Evolutionary conservation across 2,113 vertebrate species (phyloP), one percentile per base, ranked within the genome.

Genomic region (Lethenteron camtschaticum): DNA sequence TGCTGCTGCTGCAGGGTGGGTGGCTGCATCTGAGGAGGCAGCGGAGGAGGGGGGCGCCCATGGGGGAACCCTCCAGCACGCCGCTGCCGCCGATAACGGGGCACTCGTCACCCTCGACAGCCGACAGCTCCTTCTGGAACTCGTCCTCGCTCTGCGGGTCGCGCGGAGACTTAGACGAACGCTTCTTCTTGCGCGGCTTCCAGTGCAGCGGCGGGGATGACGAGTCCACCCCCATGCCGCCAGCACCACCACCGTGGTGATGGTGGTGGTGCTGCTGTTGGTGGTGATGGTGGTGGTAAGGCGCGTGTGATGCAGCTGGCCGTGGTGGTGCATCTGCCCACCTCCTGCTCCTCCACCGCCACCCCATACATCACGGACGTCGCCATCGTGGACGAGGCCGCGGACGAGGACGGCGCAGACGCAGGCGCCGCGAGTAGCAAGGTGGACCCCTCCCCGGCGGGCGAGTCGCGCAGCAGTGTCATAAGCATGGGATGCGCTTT

Each of bases 401-500:
- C 95, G 73, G 90, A 95, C 69, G 88, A 94, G 76, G 96, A 96
- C 78, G 92, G 92, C 77, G 91, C 85, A 78, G 96, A 90, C 69
- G 96, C 80, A 55, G 90, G 87, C 78, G 88, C 95, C 75, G 85
- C 89, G 72, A 86, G 83, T 70, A 95, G 96, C 13, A 96, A 78
- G 4, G 85, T 77, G 56, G 89, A 87, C 77, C 96, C 95, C 81
- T 99, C 94, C 76, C 95, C 89, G 72, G 89, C 81, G 70, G 92
- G 86, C 79, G 95, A 96, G 81, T 99, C 94, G 77, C 96, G 96
- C 73, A 99, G 83, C 72, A 97, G 81, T 78, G 96, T 96, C 94
- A 99, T 97, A 75, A 99, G 81, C 92, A 96, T 99, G 76, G 94
- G 91, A 78, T 99, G 94, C 78, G 95, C 96, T 81, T 99, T 99